These are phyloP conservation scores for Drosophila teissieri DNA, from an alignment of 1,140 invertebrate genomes.

Conservation along the genomic window DNA sequence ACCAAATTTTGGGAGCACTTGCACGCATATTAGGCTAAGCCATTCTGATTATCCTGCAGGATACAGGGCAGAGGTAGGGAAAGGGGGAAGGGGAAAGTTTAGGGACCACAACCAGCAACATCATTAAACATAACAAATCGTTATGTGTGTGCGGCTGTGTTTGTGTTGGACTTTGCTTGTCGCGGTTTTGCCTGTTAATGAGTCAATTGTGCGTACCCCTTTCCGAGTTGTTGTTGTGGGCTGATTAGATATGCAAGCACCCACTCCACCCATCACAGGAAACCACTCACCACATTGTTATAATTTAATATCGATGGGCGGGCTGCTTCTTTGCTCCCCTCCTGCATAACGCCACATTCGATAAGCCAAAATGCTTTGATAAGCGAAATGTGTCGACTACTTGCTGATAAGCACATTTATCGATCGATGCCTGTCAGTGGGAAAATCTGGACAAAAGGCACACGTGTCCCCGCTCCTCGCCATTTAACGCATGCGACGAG, in stretches of 20 bases:
- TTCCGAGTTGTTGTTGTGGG: conserved; percentile 46
- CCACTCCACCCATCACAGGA: conserved; percentile 1
- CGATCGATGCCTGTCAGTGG: conserved; percentile 52
- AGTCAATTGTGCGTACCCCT: conserved; percentile 70
- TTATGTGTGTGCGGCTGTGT: conserved; percentile 13
- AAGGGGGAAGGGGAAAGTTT: conserved; percentile 10
- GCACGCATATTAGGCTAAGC: conserved; percentile 45
- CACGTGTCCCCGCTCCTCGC: conserved; percentile 19
- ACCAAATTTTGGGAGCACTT: conserved; percentile 22
- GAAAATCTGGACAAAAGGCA: conserved; percentile 39
- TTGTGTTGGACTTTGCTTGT: conserved; percentile 54
- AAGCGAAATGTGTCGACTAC: conserved; percentile 63
- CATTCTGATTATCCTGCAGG: conserved; percentile 55
- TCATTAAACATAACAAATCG: conserved; percentile 68
- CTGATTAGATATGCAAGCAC: conserved; percentile 66
- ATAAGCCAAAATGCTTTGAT: conserved; percentile 74
- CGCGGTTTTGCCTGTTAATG: conserved; percentile 80
- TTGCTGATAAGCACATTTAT: conserved; percentile 78
- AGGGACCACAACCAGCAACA: conserved; percentile 52
- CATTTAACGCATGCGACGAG: conserved; percentile 17
- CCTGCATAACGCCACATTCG: conserved; percentile 19
- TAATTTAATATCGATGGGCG: conserved; percentile 67
- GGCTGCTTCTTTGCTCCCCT: conserved; percentile 2
- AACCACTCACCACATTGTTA: conserved; percentile 62
- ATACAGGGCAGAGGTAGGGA: background rate